Base-by-base conservation (phyloP, 1,140 invertebrate genomes). In the Scaptodrosophila lebanonensis region DNA sequence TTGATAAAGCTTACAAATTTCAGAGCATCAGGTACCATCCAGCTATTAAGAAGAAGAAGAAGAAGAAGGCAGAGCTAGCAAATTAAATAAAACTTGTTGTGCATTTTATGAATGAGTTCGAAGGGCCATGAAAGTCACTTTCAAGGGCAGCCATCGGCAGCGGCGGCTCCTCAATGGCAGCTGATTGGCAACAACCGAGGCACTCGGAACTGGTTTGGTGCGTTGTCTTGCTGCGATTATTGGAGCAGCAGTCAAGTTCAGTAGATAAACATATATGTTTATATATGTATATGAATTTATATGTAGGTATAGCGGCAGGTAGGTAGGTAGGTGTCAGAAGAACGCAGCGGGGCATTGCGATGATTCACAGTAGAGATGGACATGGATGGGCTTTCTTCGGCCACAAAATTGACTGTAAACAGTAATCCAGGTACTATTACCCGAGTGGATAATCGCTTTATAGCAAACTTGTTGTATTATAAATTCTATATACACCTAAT, bases 1-100 rank as follows among this genome's bases (percentile, higher is more conserved):
- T 76, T 76, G 72, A 76, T 76, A 76, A 76, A 49, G 45, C 64
- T 52, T 71, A 66, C 71, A 77, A 76, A 76, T 76, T 76, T 62
- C 61, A 59, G 70, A 42, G 51, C 69, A 8, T 32, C 29, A 56
- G 52, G 42, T 29, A 36, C 30, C 2, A 49, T 33, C 56, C 36
- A 33, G 42, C 71, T 61, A 75, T 76, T 75, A 76, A 75, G 76
- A 58, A 43, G 29, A 27, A 76, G 70, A 49, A 36, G 57, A 65
- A 50, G 51, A 59, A 48, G 22, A 36, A 56, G 45, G 45, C 40
- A 61, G 40, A 50, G 25, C 44, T 25, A 5, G 30, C n/a, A 27
- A 39, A 11, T 33, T 20, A 13, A 62, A 15, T 12, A 25, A 70
- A 76, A 70, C 70, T 73, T 60, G 70, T 58, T 75, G 70, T 76